These are phyloP conservation scores for Drosophila monieri DNA, from an alignment of 2,888 invertebrate genomes.

Conservation along the genomic window DNA sequence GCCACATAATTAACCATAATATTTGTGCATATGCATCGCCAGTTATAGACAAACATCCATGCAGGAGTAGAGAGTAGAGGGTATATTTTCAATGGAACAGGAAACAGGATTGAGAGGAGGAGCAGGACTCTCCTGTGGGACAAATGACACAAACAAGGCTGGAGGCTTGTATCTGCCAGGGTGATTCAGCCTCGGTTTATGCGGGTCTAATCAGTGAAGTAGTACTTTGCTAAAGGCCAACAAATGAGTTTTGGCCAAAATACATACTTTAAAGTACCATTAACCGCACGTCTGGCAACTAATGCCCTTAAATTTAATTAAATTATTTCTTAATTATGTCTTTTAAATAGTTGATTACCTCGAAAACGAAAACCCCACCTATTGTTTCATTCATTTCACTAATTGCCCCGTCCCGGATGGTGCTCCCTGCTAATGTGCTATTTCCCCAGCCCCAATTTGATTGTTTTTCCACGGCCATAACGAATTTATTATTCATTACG, in stretches of 20 bases:
- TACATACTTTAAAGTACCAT: background rate
- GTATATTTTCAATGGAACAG: slow-evolving; percentile 10
- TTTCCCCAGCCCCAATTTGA: slow-evolving; percentile 20
- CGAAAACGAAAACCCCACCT: background rate
- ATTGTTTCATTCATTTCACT: slow-evolving; percentile 19
- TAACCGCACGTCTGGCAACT: background rate
- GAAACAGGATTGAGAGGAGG: background rate
- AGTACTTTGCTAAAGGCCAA: background rate
- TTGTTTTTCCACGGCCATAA: slow-evolving; percentile 24
- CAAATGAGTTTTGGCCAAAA: background rate
- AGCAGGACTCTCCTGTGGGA: slow-evolving; percentile 17
- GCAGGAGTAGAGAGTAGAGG: background rate
- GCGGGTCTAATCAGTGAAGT: slow-evolving; percentile 19
- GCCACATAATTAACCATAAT: slow-evolving; percentile 45
- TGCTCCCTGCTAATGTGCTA: slow-evolving; percentile 20
- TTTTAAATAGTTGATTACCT: background rate
- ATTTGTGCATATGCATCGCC: slow-evolving; percentile 50
- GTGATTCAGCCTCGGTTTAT: slow-evolving; percentile 11
- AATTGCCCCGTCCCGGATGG: slow-evolving; percentile 19
- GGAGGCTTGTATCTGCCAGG: slow-evolving; percentile 5
- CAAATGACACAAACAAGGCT: slow-evolving; percentile 36
- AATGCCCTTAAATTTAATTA: background rate
- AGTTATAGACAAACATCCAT: slow-evolving; percentile 19
- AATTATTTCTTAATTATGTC: background rate
- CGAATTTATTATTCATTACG: slow-evolving; percentile 37